Conservation (phyloP, 1,140 invertebrate genomes). For the Agrypnia vestita region DNA sequence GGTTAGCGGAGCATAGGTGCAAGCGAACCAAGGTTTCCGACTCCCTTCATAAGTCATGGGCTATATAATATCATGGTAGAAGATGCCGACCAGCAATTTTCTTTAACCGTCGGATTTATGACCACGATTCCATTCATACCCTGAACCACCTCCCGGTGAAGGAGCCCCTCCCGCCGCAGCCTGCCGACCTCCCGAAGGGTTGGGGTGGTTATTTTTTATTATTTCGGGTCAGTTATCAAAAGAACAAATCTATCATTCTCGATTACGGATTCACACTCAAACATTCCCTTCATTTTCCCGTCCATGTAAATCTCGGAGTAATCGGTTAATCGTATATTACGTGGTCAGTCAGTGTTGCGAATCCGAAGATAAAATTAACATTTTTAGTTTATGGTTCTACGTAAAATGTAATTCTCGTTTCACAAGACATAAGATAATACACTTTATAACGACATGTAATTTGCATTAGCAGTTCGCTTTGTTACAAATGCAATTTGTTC, state of each 20-base stretch:
- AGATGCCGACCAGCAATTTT: conserved; percentile 58
- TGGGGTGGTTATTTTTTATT: conserved; percentile 49
- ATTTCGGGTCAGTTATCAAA: conserved; percentile 50
- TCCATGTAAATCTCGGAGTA: background rate
- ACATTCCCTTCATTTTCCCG: too few relatives aligned
- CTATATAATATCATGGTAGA: conserved; percentile 55
- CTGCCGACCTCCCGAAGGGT: background rate
- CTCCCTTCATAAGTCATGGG: conserved; percentile 32
- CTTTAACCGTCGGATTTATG: conserved; percentile 59
- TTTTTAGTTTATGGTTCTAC: conserved; percentile 59
- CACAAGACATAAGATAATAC: conserved; percentile 59
- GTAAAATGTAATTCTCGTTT: conserved; percentile 56
- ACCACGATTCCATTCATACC: conserved; percentile 45
- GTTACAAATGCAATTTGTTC: conserved; percentile 56
- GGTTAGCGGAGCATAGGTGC: too few relatives aligned
- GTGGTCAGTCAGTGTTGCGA: conserved; percentile 39
- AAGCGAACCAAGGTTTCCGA: background rate
- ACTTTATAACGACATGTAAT: conserved; percentile 60
- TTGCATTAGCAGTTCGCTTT: conserved; percentile 56
- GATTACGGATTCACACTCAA: background rate
- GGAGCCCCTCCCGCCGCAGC: conserved; percentile 5
- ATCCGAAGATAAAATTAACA: conserved; percentile 58
- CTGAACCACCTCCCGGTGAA: conserved; percentile 6
- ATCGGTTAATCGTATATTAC: conserved; percentile 38
- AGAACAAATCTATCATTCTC: conserved; percentile 5